Conservation (phyloP, 2,797 vertebrate genomes). For the Pangasius sanitwongsei region DNA sequence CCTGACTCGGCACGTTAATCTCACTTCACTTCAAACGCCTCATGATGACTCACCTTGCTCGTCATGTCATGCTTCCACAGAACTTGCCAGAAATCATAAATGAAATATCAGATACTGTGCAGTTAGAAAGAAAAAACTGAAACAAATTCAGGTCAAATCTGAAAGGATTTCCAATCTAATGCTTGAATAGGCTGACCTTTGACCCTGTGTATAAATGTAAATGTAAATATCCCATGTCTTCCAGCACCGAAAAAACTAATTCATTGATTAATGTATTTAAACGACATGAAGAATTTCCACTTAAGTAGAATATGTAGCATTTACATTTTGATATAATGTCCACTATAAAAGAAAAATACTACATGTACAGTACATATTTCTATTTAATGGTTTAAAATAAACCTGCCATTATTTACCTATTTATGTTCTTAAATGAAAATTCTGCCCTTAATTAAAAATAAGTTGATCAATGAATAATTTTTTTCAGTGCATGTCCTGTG, state of each 20-base stretch:
- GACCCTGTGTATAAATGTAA: background rate
- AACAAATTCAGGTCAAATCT: background rate
- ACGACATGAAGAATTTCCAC: background rate
- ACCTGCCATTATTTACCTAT: background rate
- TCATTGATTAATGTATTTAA: background rate
- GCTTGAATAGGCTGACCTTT: background rate
- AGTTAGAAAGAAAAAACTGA: background rate
- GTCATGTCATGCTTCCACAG: background rate
- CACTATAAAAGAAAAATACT: background rate
- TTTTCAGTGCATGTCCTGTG: background rate
- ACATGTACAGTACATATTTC: background rate
- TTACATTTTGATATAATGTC: background rate
- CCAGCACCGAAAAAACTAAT: background rate
- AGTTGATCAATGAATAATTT: background rate
- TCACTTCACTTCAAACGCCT: background rate
- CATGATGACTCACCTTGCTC: slow-evolving; percentile 17
- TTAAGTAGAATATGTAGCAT: background rate
- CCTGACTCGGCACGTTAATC: slow-evolving; percentile 34
- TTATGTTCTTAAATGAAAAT: too few relatives aligned
- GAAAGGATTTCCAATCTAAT: background rate
- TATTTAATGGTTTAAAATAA: background rate
- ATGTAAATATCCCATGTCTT: background rate
- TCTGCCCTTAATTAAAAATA: background rate
- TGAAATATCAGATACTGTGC: background rate
- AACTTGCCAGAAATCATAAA: background rate